Evolutionary conservation across 2,888 invertebrate genomes (phyloP).

Genomic region (Drosophila mettleri): DNA sequence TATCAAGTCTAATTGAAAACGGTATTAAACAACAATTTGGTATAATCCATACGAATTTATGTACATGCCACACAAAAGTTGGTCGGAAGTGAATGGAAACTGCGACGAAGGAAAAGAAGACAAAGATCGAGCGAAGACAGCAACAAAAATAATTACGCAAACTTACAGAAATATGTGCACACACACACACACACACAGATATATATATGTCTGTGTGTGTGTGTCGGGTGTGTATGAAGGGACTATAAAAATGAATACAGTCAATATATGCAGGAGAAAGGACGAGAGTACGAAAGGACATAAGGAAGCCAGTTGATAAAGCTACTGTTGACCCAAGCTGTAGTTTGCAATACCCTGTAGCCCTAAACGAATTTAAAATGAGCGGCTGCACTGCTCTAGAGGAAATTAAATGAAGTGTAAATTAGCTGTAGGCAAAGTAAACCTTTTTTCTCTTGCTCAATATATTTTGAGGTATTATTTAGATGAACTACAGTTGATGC

Average conservation of each 20-base stretch:
- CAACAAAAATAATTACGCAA: conserved; percentile 45
- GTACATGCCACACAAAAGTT: conserved; percentile 47
- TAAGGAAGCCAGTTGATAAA: conserved; percentile 39
- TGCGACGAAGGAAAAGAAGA: neutral
- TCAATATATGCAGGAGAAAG: conserved; percentile 21
- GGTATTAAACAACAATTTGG: conserved; percentile 77
- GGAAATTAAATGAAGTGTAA: conserved; percentile 3
- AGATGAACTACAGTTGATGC: too few relatives aligned
- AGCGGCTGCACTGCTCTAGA: neutral
- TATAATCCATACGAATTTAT: conserved; percentile 63
- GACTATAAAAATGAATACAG: conserved; percentile 53
- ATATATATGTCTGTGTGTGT: neutral
- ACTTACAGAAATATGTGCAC: conserved; percentile 13
- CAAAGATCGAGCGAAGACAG: conserved; percentile 14
- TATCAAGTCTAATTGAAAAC: conserved; percentile 55
- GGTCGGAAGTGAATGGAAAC: conserved; percentile 33
- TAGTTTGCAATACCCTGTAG: conserved; percentile 21
- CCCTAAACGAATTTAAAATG: conserved; percentile 8
- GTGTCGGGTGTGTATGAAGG: conserved; percentile 1
- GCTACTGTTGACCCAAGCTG: conserved; percentile 38
- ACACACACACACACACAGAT: too few relatives aligned
- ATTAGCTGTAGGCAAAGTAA: neutral
- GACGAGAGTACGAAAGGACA: neutral
- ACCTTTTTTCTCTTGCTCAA: too few relatives aligned
- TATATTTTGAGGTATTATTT: too few relatives aligned